Evolutionary conservation across 2,888 invertebrate species (phyloP).

Genomic region (Mimachlamys varia): DNA sequence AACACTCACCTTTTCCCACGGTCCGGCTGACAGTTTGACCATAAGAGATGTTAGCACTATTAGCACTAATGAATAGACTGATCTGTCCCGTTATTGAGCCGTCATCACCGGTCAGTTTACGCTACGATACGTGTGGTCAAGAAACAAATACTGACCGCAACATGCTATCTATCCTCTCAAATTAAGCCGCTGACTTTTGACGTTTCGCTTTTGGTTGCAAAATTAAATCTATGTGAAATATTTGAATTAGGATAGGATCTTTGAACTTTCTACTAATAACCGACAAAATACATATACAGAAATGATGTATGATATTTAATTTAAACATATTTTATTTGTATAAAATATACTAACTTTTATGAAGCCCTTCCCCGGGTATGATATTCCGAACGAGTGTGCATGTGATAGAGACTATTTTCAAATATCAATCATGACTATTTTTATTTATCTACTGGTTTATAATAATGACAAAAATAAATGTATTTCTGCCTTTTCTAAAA

Average conservation of each 20-base stretch:
- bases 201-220: neutral
- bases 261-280: too few species aligned
- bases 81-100: constrained; percentile 21
- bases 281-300: too few species aligned
- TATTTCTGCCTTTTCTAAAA: too few species aligned
- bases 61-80: constrained; percentile 22
- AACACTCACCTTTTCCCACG: constrained; percentile 27
- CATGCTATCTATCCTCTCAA: neutral
- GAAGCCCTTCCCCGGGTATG: too few species aligned
- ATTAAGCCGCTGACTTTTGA: neutral
- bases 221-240: neutral
- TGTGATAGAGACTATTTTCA: too few species aligned
- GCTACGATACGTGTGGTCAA: constrained; percentile 28
- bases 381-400: too few species aligned
- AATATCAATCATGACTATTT: too few species aligned
- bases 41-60: neutral
- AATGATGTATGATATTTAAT: too few species aligned
- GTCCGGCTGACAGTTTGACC: constrained; percentile 1
- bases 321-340: too few species aligned
- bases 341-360: too few species aligned
- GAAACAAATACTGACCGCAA: constrained; percentile 21
- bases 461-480: too few species aligned
- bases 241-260: neutral
- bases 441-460: too few species aligned
- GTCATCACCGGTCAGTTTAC: constrained; percentile 31